Evolutionary conservation across 2,797 vertebrate species (phyloP).

Genomic region (Pantherophis alleghaniensis): DNA sequence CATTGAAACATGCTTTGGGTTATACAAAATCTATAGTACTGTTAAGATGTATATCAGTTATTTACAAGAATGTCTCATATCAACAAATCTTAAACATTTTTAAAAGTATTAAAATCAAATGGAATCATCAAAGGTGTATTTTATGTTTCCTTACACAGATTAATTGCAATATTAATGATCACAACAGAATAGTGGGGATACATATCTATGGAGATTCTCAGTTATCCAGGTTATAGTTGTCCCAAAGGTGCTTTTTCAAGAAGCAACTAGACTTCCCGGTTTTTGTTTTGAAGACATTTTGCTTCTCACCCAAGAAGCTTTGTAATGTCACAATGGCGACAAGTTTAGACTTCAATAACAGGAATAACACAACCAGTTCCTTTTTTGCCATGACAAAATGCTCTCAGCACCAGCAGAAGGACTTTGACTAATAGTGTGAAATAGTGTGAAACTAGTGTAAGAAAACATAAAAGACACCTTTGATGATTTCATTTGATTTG

Average conservation of each 20-base stretch:
- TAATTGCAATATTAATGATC: neutral
- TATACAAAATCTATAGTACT: neutral
- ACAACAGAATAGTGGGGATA: neutral
- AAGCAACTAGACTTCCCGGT: neutral
- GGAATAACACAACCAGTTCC: constrained; percentile 57
- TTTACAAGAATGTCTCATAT: neutral
- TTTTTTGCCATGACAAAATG: constrained; percentile 69
- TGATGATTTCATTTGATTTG: constrained; percentile 70
- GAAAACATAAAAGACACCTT: constrained; percentile 83
- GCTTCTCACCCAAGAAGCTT: too few relatives aligned
- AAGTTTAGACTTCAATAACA: constrained; percentile 64
- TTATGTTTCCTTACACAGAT: constrained; percentile 80
- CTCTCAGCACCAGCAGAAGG: constrained; percentile 72
- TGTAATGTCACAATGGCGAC: neutral
- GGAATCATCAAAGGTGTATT: constrained; percentile 74
- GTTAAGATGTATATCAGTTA: neutral
- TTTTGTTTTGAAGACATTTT: too few relatives aligned
- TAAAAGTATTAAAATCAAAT: constrained; percentile 49
- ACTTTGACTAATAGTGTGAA: constrained; percentile 72
- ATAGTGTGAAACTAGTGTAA: constrained; percentile 79
- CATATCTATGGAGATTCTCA: neutral
- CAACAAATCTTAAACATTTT: neutral
- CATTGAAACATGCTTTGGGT: neutral
- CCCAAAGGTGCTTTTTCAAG: too few relatives aligned
- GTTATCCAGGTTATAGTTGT: neutral